Conservation (phyloP, 2,797 vertebrate species). For the Takifugu ocellatus region DNA sequence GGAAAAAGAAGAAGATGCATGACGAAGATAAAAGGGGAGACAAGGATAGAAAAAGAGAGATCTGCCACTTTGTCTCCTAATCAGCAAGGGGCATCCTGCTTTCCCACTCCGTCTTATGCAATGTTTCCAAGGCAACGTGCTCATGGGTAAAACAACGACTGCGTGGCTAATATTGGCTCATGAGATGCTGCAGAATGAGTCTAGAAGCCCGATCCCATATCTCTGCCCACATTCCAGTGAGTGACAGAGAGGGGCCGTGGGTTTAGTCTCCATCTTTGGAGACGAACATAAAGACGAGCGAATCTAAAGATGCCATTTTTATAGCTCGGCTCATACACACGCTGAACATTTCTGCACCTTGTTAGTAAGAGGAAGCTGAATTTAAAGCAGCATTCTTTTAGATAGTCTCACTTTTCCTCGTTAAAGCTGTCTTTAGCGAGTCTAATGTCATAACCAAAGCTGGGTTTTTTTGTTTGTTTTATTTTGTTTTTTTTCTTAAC, state of each 20-base stretch:
- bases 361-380: constrained; percentile 39
- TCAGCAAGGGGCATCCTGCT: constrained; percentile 77
- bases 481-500: constrained; percentile 23
- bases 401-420: constrained; percentile 42
- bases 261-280: constrained; percentile 4
- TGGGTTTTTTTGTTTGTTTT: constrained; percentile 25
- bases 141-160: constrained; percentile 78
- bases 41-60: constrained; percentile 41
- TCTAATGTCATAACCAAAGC: constrained; percentile 55
- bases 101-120: constrained; percentile 78
- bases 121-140: constrained; percentile 81
- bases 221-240: constrained; percentile 61
- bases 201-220: constrained; percentile 72
- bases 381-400: constrained; percentile 37
- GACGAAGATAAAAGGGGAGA: constrained; percentile 17
- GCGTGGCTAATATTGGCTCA: constrained; percentile 79
- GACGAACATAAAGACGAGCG: constrained; percentile 1
- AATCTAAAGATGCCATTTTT: constrained; percentile 5
- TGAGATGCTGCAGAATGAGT: constrained; percentile 71
- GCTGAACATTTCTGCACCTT: constrained; percentile 27
- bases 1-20: constrained; percentile 24
- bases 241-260: constrained; percentile 42
- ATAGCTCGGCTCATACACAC: constrained; percentile 3
- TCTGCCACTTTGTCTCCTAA: constrained; percentile 76
- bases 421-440: constrained; percentile 52